Evolutionary conservation across 2,113 vertebrate genomes (phyloP), one percentile per base, ranked within the genome.

Genomic region (Orientallactaga bullata): DNA sequence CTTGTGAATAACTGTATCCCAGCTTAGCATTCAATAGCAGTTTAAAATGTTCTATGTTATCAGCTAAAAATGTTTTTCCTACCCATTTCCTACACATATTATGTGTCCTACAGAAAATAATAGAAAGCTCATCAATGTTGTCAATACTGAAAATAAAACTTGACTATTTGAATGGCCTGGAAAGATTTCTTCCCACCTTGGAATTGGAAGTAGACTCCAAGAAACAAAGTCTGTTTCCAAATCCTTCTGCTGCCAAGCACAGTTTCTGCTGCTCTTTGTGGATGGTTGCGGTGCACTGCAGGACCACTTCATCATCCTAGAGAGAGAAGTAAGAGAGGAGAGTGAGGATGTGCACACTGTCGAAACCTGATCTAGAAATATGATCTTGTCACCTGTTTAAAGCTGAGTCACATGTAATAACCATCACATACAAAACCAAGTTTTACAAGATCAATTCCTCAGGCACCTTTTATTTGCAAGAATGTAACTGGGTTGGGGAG

Each of bases 131-230:
- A 10, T 15, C 16, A 73, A 58, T 26, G 32, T 55, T 16, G 4
- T 35, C 47, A 84, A 11, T 0, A 7, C 30, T 28, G 16, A 20
- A 2, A 82, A 24, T 65, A 77, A 77, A 71, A 78, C 23, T 1
- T 0, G 0, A 78, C 71, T 24, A 66, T 76, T 5, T 68, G 60
- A 94, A 58, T 30, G 58, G 73, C 74, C 47, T 63, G 76, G 63
- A 15, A 42, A 72, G 94, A 69, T 30, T 11, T 89, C 32, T 39
- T 23, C 97, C 61, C 97, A 99, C 99, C 99, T 99, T 99, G 76
- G 99, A 99, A 98, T 99, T 99, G 32, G 99, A 99, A 47, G 99
- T 99, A 72, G 99, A 99, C 97, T 99, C 99, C 86, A 99, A 98
- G 97, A 99, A 99, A 97, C 99, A 99, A 88, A 99, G 99, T 95